Base-by-base conservation (phyloP, 2,888 invertebrate species). In the Axea sp. region DNA sequence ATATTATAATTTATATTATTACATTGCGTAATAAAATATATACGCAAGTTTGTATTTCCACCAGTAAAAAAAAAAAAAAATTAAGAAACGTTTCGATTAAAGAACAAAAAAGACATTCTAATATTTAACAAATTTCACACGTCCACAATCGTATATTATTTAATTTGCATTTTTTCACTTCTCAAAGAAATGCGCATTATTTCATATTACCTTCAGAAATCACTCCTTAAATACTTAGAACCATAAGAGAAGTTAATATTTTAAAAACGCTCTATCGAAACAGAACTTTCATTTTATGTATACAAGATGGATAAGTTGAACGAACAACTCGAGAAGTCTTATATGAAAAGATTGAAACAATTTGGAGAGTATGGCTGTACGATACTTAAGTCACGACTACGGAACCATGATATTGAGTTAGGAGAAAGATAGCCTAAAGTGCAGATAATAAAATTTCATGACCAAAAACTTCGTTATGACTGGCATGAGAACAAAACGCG, bases 371-470 rank as follows among this genome's bases (percentile, higher is more conserved):
- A 69, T 53, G 68, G 76, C 76, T 67, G 68, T 75, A 75, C 82
- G 78, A 82, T 79, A 81, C 81, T 83, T 84, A 83, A 84, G 82
- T 76, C 78, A 78, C 73, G 80, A 78, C 81, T 82, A 80, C 80
- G 79, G 82, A 83, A 82, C 80, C 80, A 82, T 82, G 83, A 84
- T 84, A 85, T 86, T 83, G 83, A 84, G 84, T 85, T 83, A 80
- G 81, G 81, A 81, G 81, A 76, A 79, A 78, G 78, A 79, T 78
- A 77, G 76, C 76, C 78, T 80, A 79, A 84, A 84, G 82, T 82
- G 80, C 82, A 81, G 83, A 83, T 86, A 85, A 86, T 86, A 86
- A 86, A 85, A 86, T 86, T 86, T 86, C 83, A 86, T 85, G 86
- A 85, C 82, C 84, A 80, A 82, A 83, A 86, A 86, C 81, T 85